Conservation (phyloP, 2,113 vertebrate species). For the Calyptommatus sinebrachiatus region DNA sequence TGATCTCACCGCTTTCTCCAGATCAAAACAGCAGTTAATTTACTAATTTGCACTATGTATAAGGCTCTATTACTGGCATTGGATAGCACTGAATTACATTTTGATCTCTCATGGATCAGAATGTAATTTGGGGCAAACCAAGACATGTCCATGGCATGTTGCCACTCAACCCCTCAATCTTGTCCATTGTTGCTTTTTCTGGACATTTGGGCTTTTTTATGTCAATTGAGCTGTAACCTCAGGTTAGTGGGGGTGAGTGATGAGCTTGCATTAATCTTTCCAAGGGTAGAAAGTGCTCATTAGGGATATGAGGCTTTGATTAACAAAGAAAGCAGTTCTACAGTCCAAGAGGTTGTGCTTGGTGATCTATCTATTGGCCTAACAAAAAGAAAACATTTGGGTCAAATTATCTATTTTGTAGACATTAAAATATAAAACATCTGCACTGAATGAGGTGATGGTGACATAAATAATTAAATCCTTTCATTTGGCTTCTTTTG, state of each 20-base stretch:
- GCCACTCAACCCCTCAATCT: too few species aligned
- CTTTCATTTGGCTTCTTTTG: slow-evolving; percentile 60
- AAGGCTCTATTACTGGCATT: too few species aligned
- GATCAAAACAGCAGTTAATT: too few species aligned
- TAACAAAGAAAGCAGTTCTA: slow-evolving; percentile 36
- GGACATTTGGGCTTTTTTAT: neutral
- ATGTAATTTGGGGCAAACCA: too few species aligned
- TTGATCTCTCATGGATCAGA: too few species aligned
- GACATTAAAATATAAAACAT: slow-evolving; percentile 42
- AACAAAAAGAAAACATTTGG: slow-evolving; percentile 35
- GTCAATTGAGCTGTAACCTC: neutral
- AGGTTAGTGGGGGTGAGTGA: neutral
- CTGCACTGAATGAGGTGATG: slow-evolving; percentile 39
- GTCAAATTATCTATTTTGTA: slow-evolving; percentile 51
- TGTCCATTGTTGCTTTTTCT: neutral
- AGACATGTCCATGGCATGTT: too few species aligned
- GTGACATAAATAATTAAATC: slow-evolving; percentile 60
- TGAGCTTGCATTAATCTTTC: slow-evolving; percentile 9
- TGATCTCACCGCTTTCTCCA: too few species aligned
- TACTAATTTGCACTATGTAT: too few species aligned
- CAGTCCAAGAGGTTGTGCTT: neutral
- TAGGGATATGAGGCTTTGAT: slow-evolving; percentile 2
- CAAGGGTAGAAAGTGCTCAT: slow-evolving; percentile 1
- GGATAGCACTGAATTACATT: too few species aligned
- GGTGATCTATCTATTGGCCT: slow-evolving; percentile 10